phyloP scores from a whole-genome alignment of 2,797 vertebrate species.

The Discoglossus pictus region DNA sequence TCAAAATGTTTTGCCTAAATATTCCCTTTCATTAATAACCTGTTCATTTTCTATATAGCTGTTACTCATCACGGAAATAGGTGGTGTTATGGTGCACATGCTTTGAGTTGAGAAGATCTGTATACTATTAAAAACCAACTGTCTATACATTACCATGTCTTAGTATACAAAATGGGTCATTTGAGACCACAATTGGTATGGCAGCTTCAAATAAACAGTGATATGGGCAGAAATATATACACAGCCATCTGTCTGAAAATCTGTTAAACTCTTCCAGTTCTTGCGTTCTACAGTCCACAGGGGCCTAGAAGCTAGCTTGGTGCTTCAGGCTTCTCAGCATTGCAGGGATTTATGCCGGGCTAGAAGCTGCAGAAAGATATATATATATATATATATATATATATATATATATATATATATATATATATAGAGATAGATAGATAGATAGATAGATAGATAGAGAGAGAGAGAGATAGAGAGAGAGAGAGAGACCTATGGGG shows the following conservation, averaged over 20 bases:
- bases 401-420: too few relatives aligned
- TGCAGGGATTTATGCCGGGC: neutral
- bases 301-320: neutral
- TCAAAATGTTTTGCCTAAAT: too few relatives aligned
- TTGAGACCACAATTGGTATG: constrained; percentile 21
- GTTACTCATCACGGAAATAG: too few relatives aligned
- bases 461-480: too few relatives aligned
- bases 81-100: too few relatives aligned
- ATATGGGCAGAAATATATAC: constrained; percentile 24
- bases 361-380: neutral
- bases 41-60: too few relatives aligned
- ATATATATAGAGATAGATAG: too few relatives aligned
- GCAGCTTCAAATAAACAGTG: constrained; percentile 21
- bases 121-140: neutral
- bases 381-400: too few relatives aligned
- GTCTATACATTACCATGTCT: constrained; percentile 18
- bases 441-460: too few relatives aligned
- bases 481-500: too few relatives aligned
- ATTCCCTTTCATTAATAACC: too few relatives aligned
- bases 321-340: too few relatives aligned
- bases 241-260: constrained; percentile 39
- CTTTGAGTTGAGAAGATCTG: constrained; percentile 7
- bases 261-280: constrained; percentile 26
- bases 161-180: constrained; percentile 34
- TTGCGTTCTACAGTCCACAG: constrained; percentile 1